A percentile compares a stretch with the other conserved stretches of the same genome.
phyloP scores from a whole-genome alignment of 2,797 vertebrate species.

The Chaunax sp. region DNA sequence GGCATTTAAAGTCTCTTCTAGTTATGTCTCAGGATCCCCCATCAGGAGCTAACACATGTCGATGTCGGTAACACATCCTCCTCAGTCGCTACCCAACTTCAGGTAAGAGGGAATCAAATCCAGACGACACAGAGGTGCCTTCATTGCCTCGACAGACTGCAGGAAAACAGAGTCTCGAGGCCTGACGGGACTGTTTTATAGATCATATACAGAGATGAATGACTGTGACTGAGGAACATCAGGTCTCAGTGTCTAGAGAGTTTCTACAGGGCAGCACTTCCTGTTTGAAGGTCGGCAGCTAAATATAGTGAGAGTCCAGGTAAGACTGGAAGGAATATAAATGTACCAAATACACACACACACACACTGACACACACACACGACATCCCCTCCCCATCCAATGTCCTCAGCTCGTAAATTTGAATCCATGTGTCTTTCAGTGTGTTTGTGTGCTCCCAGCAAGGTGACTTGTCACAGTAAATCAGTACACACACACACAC shows the following conservation, averaged over 20 bases:
- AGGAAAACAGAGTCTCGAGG: constrained; percentile 4
- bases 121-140: not conserved
- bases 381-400: not conserved
- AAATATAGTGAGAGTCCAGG: not conserved
- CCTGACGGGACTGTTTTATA: not conserved
- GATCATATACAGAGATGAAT: too few relatives aligned
- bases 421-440: constrained; percentile 4
- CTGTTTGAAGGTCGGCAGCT: not conserved
- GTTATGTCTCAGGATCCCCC: too few relatives aligned
- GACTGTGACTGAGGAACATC: too few relatives aligned
- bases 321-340: too few relatives aligned
- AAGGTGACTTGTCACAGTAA: too few relatives aligned
- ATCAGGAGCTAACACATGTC: too few relatives aligned
- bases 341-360: not conserved
- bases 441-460: constrained; percentile 18
- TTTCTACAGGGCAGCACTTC: too few relatives aligned
- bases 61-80: too few relatives aligned
- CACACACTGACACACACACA: constrained; percentile 12
- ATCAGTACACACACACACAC: not conserved
- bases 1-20: too few relatives aligned
- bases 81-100: too few relatives aligned
- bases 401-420: constrained; percentile 12
- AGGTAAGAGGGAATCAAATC: too few relatives aligned
- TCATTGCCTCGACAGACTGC: constrained; percentile 1
- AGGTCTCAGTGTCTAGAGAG: too few relatives aligned